Evolutionary conservation across 2,888 invertebrate genomes (phyloP), one percentile per base, ranked within the genome.

Genomic region (Platycheirus rosarum): DNA sequence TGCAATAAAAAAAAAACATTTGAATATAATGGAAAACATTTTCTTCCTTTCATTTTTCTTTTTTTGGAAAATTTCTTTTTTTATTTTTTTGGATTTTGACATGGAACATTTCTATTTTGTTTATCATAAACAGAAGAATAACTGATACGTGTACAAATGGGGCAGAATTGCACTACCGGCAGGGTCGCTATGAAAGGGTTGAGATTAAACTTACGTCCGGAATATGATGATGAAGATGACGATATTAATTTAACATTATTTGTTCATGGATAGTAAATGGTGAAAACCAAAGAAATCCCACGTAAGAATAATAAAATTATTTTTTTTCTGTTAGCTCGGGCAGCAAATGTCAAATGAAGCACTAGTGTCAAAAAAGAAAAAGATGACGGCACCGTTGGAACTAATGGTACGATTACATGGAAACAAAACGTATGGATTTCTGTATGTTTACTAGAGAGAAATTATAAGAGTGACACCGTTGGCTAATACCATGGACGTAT

Each of bases 281-380:
- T 62, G 55, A 68, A 71, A 77, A 68, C 37, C 68, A 68, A 66
- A 46, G 55, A 73, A 77, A 51, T 80, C 80, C 76, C 84, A 84
- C 84, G 84, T 84, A 84, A 84, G 80, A 80, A 76, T 77, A 71
- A 77, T 70, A 55, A 75, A 70, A 75, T 79, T 70, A 79, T 62
- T 79, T 77, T 62, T 53, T 75, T 80, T 60, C 70, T 70, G 69
- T 70, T 63, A 63, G 55, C 48, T 29, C 18, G 18, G 42, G 44
- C 23, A 57, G 23, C 40, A 40, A 40, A 14, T 42, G 60, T 62
- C 69, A 80, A 13, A 11, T 53, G 62, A 8, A 44, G 71, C 60
- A 2, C 7, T 8, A 32, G 8, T 7, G 29, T 32, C 29, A 32
- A 32, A 32, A 26, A 8, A 60, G 42, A 49, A 13, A 14, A 11